Conservation (phyloP, 2,113 vertebrate genomes). For the Melanerpes formicivorus region DNA sequence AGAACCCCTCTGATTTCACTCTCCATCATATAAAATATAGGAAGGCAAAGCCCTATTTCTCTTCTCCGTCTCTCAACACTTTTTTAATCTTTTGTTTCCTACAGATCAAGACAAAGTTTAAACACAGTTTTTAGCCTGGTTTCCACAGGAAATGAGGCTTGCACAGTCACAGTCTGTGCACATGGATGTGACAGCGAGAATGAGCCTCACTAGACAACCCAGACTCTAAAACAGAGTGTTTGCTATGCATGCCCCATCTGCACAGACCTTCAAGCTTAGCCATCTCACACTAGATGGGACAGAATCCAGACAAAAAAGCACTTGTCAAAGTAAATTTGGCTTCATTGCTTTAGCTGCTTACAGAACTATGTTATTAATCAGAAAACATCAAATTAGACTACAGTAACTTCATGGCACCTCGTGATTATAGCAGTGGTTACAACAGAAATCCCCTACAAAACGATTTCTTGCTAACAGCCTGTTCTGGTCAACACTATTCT, state of each 20-base stretch:
- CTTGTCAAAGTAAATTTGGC: background rate
- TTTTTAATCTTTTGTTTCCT: background rate
- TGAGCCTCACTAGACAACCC: background rate
- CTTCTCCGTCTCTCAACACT: background rate
- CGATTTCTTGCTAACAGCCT: background rate
- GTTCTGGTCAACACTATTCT: background rate
- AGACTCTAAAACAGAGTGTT: background rate
- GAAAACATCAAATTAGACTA: background rate
- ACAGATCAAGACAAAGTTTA: background rate
- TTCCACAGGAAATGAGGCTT: background rate
- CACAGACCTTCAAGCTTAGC: background rate
- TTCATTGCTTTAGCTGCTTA: background rate
- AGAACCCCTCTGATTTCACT: background rate
- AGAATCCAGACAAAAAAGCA: background rate
- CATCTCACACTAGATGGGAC: background rate
- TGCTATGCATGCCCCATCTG: background rate
- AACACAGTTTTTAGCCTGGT: background rate
- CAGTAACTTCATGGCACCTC: background rate
- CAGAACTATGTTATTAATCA: background rate
- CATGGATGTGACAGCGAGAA: background rate
- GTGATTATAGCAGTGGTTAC: background rate
- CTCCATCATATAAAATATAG: background rate
- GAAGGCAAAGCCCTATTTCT: background rate
- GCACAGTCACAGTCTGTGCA: background rate
- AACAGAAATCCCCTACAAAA: background rate